Percentiles rank a stretch among this genome's conserved stretches.
Conservation (phyloP, 1,140 invertebrate species). For the Eurosta solidaginis region DNA sequence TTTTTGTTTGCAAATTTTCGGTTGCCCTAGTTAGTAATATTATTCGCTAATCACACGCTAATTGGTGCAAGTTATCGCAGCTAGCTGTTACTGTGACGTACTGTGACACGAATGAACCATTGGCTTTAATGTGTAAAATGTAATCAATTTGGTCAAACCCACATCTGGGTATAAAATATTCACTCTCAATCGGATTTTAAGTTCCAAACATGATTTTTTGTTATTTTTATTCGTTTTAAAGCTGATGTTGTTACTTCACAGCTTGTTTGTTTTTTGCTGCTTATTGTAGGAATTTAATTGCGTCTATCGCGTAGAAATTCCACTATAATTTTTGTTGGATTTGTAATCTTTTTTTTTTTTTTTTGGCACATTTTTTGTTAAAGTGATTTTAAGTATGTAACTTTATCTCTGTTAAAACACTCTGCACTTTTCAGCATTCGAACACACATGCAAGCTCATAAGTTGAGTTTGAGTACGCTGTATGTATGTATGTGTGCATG, state of each 20-base stretch:
- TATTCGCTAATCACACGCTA: too few species aligned
- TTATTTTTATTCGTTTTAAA: background rate
- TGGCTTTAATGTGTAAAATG: too few species aligned
- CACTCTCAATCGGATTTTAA: too few species aligned
- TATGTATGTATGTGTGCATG: background rate
- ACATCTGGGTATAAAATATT: too few species aligned
- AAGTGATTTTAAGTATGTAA: constrained; percentile 23
- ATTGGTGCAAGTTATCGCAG: too few species aligned
- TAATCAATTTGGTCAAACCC: too few species aligned
- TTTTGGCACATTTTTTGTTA: background rate
- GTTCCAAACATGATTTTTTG: too few species aligned
- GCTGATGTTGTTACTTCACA: background rate
- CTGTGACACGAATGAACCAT: too few species aligned
- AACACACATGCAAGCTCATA: background rate
- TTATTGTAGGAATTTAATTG: constrained; percentile 6
- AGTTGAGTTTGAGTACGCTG: background rate
- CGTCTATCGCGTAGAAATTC: constrained; percentile 17
- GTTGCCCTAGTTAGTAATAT: too few species aligned
- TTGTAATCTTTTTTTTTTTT: background rate
- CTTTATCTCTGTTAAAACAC: constrained; percentile 22
- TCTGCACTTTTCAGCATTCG: background rate
- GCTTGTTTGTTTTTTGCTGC: background rate
- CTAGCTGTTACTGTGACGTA: too few species aligned
- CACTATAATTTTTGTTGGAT: background rate
- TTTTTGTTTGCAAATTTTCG: too few species aligned